Evolutionary conservation across 2,113 vertebrate species (phyloP), one percentile per base, ranked within the genome.

Genomic region (Anoura caudifer): DNA sequence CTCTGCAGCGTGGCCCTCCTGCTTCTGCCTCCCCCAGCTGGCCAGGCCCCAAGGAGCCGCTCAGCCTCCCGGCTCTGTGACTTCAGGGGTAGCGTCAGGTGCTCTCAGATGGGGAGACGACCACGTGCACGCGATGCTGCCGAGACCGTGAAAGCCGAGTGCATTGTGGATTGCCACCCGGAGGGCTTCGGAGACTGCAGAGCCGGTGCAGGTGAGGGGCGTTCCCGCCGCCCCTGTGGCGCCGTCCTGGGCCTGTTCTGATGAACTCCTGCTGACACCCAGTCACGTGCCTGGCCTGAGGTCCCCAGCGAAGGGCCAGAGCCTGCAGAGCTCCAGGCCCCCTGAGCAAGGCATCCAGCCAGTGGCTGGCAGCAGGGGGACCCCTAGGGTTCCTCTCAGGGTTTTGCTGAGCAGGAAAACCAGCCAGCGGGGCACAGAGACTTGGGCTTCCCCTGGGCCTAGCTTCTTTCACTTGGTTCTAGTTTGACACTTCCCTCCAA

Each of bases 161-260:
- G 56, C 3, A 10, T 10, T 4, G 24, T 12, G 11, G 59, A 28
- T 17, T 12, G 10, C 59, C 24, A 11, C 22, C 54, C 56, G 10
- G 59, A 11, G 59, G 59, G 59, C 59, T 61, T 28, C 12, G 28
- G 61, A 28, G 11, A 31, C 26, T 3, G 59, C 0, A 5, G 26
- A 5, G 61, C 61, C 10, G 28, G 61, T 5, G 61, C 61, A 2
- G 12, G 3, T 10, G 26, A 28, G 61, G 61, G 59, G 4, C 24
- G 7, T 6, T 2, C 24, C 59, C 10, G 56, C 56, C 52, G 1
- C 52, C 17, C 52, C 11, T 19, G 56, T 24, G 11, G 24, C 20
- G 3, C 59, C 4, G 22, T 26, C 19, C 6, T 0, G 0, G 1
- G 15, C 19, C 17, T 54, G 11, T 14, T 24, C 13, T 26, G 2